Percentiles rank a stretch among this genome's conserved stretches.
phyloP scores from a whole-genome alignment of 1,140 invertebrate genomes.

The Hylaeus anthracinus region DNA sequence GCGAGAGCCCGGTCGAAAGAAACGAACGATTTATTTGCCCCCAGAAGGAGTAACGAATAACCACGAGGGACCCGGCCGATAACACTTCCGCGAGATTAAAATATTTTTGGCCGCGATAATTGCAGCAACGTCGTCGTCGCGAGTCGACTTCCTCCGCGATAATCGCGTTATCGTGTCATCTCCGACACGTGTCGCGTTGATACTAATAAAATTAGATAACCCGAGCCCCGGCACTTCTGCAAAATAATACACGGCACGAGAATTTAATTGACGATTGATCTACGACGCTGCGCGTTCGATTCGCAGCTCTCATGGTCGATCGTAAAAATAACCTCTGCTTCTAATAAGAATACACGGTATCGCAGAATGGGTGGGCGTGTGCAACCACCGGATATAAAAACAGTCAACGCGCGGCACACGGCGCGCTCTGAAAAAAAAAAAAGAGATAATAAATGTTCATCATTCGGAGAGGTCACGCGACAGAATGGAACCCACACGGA shows the following conservation, averaged over 20 bases:
- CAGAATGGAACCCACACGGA: constrained; percentile 31
- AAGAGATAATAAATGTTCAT: constrained; percentile 41
- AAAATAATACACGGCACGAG: not conserved
- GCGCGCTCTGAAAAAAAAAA: constrained; percentile 7
- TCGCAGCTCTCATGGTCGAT: too few relatives aligned
- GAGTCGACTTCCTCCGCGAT: not conserved
- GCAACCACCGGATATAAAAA: constrained; percentile 21
- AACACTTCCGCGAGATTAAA: not conserved
- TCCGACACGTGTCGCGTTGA: not conserved
- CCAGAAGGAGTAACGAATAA: not conserved
- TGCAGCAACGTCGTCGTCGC: not conserved
- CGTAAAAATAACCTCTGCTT: too few relatives aligned
- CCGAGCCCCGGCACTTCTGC: not conserved
- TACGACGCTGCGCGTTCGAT: too few relatives aligned
- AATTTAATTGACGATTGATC: not conserved
- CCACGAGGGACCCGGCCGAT: not conserved
- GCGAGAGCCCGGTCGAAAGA: too few relatives aligned
- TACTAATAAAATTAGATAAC: not conserved
- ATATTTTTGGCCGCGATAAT: constrained; percentile 1
- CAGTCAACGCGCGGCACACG: not conserved
- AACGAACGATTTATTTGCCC: constrained; percentile 1
- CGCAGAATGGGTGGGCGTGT: constrained; percentile 1
- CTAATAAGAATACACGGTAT: not conserved
- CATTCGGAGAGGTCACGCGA: constrained; percentile 21
- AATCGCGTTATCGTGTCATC: not conserved